Evolutionary conservation across 2,888 invertebrate species (phyloP).

Genomic region (Cheilosia pagana): DNA sequence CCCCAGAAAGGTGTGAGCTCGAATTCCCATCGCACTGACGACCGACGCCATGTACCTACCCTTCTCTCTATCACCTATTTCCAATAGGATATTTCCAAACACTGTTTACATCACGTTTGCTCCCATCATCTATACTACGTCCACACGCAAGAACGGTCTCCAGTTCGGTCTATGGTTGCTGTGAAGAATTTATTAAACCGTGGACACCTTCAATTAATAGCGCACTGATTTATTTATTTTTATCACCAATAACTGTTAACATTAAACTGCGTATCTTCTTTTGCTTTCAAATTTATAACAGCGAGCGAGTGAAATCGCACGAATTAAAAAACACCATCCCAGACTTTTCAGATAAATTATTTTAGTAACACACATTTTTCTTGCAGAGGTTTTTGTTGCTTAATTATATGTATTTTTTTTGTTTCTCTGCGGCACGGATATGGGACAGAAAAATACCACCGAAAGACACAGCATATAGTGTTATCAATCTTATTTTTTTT

Average conservation of each 20-base stretch:
- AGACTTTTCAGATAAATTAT: constrained; percentile 54
- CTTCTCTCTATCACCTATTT: constrained; percentile 59
- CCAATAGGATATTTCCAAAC: constrained; percentile 51
- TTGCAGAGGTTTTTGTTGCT: neutral
- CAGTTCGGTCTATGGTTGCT: neutral
- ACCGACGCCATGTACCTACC: neutral
- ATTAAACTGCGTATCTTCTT: constrained; percentile 67
- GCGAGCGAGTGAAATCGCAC: neutral
- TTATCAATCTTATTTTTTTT: constrained; percentile 52
- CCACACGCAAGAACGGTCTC: neutral
- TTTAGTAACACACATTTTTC: constrained; percentile 26
- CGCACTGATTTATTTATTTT: constrained; percentile 68
- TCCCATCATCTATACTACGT: constrained; percentile 1
- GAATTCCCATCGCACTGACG: neutral
- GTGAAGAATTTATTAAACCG: constrained; percentile 63
- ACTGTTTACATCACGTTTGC: constrained; percentile 53
- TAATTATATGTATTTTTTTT: neutral
- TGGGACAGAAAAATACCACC: constrained; percentile 44
- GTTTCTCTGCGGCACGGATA: constrained; percentile 34
- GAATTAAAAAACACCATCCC: constrained; percentile 35
- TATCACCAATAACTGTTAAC: constrained; percentile 72
- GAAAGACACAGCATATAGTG: constrained; percentile 18
- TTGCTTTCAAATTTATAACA: constrained; percentile 55
- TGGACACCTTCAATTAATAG: constrained; percentile 72
- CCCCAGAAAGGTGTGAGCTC: constrained; percentile 61